phyloP scores from a whole-genome alignment of 1,140 invertebrate species.

The Lerema accius region DNA sequence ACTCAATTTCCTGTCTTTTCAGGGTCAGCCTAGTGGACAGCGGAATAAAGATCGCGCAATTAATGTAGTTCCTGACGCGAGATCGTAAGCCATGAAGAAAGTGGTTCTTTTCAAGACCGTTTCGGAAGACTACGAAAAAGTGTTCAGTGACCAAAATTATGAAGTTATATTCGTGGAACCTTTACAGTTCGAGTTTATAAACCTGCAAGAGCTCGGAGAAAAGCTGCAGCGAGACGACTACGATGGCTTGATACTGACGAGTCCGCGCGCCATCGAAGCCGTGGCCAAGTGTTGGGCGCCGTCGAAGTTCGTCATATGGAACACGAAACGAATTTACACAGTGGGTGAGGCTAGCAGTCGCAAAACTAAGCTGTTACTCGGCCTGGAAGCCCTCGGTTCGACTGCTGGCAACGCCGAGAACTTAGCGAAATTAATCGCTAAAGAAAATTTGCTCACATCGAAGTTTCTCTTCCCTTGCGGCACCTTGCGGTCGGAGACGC shows the following conservation, averaged over 20 bases:
- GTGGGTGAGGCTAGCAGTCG: slow-evolving; percentile 81
- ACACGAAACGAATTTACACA: slow-evolving; percentile 78
- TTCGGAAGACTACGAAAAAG: slow-evolving; percentile 81
- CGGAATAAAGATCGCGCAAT: slow-evolving; percentile 41
- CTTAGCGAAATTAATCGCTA: slow-evolving; percentile 74
- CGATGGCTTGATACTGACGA: slow-evolving; percentile 82
- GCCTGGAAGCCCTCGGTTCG: slow-evolving; percentile 78
- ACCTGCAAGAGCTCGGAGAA: slow-evolving; percentile 62
- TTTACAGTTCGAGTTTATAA: slow-evolving; percentile 78
- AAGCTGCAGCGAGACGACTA: slow-evolving; percentile 75
- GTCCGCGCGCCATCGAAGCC: slow-evolving; percentile 81
- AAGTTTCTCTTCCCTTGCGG: slow-evolving; percentile 82
- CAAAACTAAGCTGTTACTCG: slow-evolving; percentile 70
- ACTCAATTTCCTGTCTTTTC: slow-evolving; percentile 55
- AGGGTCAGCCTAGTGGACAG: slow-evolving; percentile 53
- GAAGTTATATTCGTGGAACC: slow-evolving; percentile 82
- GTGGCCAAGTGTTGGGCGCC: slow-evolving; percentile 72
- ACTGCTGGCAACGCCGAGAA: slow-evolving; percentile 81
- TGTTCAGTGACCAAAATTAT: slow-evolving; percentile 72
- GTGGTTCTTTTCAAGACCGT: slow-evolving; percentile 83
- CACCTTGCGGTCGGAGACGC: slow-evolving; percentile 78
- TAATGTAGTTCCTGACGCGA: slow-evolving; percentile 34
- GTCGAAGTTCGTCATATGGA: slow-evolving; percentile 77
- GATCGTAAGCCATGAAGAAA: slow-evolving; percentile 64
- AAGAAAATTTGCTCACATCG: slow-evolving; percentile 60